Conservation (phyloP, 2,888 invertebrate genomes). For the Nysson spinosus region DNA sequence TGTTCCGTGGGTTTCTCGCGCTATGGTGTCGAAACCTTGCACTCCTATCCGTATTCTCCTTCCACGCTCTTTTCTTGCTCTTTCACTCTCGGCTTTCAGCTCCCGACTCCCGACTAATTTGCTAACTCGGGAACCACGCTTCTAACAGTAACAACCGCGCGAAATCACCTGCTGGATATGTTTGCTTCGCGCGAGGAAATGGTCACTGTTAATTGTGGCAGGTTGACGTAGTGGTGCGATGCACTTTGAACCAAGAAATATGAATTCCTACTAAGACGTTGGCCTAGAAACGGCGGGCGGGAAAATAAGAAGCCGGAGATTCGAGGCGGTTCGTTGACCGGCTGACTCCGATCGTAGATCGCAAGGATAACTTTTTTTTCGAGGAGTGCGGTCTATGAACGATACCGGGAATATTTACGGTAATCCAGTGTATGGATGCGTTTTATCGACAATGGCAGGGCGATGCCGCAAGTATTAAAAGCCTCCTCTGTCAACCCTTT, state of each 20-base stretch:
- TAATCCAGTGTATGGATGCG: slow-evolving; percentile 72
- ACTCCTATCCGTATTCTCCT: slow-evolving; percentile 49
- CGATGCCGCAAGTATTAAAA: slow-evolving; percentile 73
- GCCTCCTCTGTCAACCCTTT: slow-evolving; percentile 74
- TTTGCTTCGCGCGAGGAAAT: too few species aligned
- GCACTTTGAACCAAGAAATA: too few species aligned
- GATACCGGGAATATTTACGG: slow-evolving; percentile 69
- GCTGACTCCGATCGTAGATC: too few species aligned
- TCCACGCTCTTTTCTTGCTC: neutral
- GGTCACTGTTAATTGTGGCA: slow-evolving; percentile 73
- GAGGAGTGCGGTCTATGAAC: neutral
- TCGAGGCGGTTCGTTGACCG: too few species aligned
- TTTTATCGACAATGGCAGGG: slow-evolving; percentile 71
- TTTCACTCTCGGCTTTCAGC: neutral
- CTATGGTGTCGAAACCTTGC: slow-evolving; percentile 74
- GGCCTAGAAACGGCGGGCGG: too few species aligned
- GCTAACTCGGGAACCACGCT: slow-evolving; percentile 66
- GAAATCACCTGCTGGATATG: too few species aligned
- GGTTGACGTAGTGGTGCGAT: slow-evolving; percentile 71
- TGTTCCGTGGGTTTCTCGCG: slow-evolving; percentile 60
- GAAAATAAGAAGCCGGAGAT: too few species aligned
- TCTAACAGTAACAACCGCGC: too few species aligned
- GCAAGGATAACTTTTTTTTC: neutral
- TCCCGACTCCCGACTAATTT: slow-evolving; percentile 61
- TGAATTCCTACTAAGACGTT: too few species aligned